These are phyloP conservation scores for Ecliptopera silaceata DNA, from an alignment of 2,888 invertebrate genomes.

Conservation along the genomic window DNA sequence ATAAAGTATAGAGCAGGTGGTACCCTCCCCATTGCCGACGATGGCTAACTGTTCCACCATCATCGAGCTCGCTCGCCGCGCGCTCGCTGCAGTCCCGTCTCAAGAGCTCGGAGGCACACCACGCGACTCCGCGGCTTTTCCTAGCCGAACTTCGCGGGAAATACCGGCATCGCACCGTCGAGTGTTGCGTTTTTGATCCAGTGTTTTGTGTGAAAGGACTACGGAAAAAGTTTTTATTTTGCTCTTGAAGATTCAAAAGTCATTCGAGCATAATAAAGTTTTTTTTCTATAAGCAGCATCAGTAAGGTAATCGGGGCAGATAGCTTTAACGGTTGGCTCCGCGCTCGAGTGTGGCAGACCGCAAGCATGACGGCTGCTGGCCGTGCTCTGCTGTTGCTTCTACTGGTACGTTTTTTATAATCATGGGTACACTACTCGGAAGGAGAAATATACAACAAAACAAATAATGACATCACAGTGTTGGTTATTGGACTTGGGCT, in stretches of 20 bases:
- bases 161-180: slow-evolving; percentile 33
- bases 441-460: background rate
- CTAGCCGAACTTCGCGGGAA: slow-evolving; percentile 43
- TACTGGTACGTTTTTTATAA: slow-evolving; percentile 64
- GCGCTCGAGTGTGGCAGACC: slow-evolving; percentile 81
- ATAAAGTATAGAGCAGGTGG: slow-evolving; percentile 75
- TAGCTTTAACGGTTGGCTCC: slow-evolving; percentile 81
- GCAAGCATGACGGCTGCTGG: slow-evolving; percentile 79
- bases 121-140: slow-evolving; percentile 51
- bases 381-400: slow-evolving; percentile 71
- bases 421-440: background rate
- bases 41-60: slow-evolving; percentile 76
- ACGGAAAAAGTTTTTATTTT: slow-evolving; percentile 34
- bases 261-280: slow-evolving; percentile 39
- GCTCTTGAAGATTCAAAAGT: slow-evolving; percentile 31
- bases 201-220: slow-evolving; percentile 45
- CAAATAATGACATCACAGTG: background rate
- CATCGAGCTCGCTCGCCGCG: slow-evolving; percentile 61
- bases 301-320: slow-evolving; percentile 82
- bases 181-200: slow-evolving; percentile 30
- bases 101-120: slow-evolving; percentile 64
- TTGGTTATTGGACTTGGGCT: too few relatives aligned
- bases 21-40: slow-evolving; percentile 65
- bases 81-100: slow-evolving; percentile 69
- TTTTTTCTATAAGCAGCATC: slow-evolving; percentile 65